Base-by-base conservation (phyloP, 2,888 invertebrate genomes). In the Pterostichus niger region DNA sequence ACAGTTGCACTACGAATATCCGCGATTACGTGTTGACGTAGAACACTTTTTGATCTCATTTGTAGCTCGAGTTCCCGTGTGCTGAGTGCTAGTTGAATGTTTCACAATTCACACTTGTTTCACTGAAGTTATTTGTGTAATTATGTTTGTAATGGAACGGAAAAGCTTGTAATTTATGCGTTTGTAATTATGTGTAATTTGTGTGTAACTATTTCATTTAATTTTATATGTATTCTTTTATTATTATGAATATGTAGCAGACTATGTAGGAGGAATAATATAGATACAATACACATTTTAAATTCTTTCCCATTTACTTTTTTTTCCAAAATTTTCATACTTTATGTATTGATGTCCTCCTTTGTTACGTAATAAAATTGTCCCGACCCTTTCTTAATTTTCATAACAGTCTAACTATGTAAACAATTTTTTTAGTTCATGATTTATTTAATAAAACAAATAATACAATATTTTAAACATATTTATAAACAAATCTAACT, bases 21-120 rank as follows among this genome's bases (percentile, higher is more conserved):
- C 79, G 79, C 68, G 68, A 52, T 79, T 61, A 79, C 61, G 61
- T 44, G 44, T 44, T 31, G 75, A 35, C 40, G 31, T 52, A 54
- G 17, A 49, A 52, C 75, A 78, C 59, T 78, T 78, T 78, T 78
- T 79, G 79, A 79, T 79, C 79, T 79, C 64, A 46, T 79, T 79
- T 79, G 64, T 44, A 24, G 79, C 49, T 79, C 64, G 64, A 24
- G 79, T 79, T 79, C 79, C 79, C 49, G 64, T 64, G 78, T 61
- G 44, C 78, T 10, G 31, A 49, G 46, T 9, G 9, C 40, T 40
- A 40, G 7, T 49, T 75, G 24, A 17, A 78, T 78, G 44, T 78
- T 78, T 35, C 56, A 61, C 78, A 44, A 78, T 54, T 77, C 77
- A 54, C 75, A 75, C 75, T 49, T 49, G 75, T 31, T 64, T 64